Base-by-base conservation (phyloP, 2,888 invertebrate genomes). In the Drosophila imparisetae region DNA sequence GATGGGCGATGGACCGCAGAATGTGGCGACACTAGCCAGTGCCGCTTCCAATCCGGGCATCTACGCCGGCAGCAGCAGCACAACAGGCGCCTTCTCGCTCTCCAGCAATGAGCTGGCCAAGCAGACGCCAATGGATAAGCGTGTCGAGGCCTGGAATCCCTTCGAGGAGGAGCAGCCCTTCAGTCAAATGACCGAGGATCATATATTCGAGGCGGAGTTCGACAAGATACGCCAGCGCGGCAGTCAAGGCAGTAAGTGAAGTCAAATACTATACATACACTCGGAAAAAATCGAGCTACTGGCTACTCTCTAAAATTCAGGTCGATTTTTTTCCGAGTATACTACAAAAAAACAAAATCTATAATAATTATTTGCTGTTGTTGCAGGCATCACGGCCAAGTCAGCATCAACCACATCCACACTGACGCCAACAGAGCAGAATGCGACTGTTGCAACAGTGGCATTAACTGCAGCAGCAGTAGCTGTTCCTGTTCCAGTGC, bases 171-270 rank as follows among this genome's bases (percentile, higher is more conserved):
- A 96, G 83, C 94, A 95, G 61, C 95, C 95, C 32, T 96, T 96
- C 91, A 95, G 95, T 91, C 95, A 95, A 88, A 94, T 96, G 93
- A 95, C 96, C 6, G 97, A 97, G 89, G 97, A 97, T 94, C 95
- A 96, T 86, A 95, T 96, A 81, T 97, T 97, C 92, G 97, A 96
- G 66, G 96, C 95, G 48, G 97, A 97, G 92, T 97, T 97, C 91
- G 97, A 97, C 92, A 96, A 96, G 92, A 95, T 97, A 84, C 93
- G 96, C 81, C 94, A 96, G 84, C 96, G 96, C 78, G 96, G 96
- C 45, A 93, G 93, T 87, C 96, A 96, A 92, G 96, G 95, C 92
- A 96, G 96, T 95, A 94, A 94, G 95, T 83, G 63, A 29, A 29
- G 6, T 29, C 29, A 29, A 29, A 29, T 29, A 30, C 10, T 30